Evolutionary conservation across 2,888 invertebrate genomes (phyloP).

Genomic region (Rhagonycha fulva): DNA sequence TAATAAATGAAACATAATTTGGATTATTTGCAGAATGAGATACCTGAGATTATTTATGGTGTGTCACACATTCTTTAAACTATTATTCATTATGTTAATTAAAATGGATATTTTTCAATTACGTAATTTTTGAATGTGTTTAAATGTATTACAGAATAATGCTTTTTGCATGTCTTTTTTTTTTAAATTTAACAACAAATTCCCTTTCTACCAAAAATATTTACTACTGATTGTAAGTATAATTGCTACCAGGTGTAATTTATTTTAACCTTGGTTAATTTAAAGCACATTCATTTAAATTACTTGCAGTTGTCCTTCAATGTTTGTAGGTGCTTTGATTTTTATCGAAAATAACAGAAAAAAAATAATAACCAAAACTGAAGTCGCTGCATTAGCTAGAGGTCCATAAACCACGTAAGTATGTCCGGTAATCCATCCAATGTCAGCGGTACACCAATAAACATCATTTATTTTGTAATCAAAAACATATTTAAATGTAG

Average conservation of each 20-base stretch:
- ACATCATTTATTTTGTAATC: slow-evolving; percentile 84
- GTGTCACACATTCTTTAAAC: neutral
- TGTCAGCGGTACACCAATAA: slow-evolving; percentile 95
- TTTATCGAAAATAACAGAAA: neutral
- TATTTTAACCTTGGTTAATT: neutral
- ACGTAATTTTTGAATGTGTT: neutral
- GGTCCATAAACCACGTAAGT: slow-evolving; percentile 95
- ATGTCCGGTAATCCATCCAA: slow-evolving; percentile 96
- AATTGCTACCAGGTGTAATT: neutral
- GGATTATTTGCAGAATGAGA: neutral
- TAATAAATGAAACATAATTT: neutral
- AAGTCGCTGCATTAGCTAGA: slow-evolving; percentile 89
- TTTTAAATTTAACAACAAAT: neutral
- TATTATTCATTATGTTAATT: neutral
- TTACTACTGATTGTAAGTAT: neutral
- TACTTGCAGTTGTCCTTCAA: neutral
- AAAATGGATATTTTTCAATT: neutral
- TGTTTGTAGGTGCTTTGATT: neutral
- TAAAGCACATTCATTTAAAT: neutral
- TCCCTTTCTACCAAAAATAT: neutral
- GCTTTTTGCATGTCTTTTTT: neutral
- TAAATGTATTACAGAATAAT: neutral
- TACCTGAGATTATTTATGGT: neutral
- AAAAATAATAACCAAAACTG: slow-evolving; percentile 79
- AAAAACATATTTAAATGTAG: slow-evolving; percentile 95